These are phyloP conservation scores for Orthosia incerta DNA, from an alignment of 2,888 invertebrate genomes.

Conservation along the genomic window DNA sequence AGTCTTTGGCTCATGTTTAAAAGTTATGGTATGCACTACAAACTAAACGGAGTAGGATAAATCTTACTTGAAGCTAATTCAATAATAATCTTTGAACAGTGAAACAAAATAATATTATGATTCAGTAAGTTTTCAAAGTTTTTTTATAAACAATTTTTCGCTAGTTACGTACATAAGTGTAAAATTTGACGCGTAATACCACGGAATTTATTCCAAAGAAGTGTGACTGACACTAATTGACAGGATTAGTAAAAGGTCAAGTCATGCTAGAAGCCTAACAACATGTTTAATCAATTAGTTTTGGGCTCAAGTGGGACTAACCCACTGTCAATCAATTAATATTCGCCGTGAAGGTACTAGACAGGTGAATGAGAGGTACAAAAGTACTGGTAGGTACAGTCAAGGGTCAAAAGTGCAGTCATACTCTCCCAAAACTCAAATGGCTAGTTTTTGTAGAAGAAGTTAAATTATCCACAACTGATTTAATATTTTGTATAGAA, in stretches of 20 bases:
- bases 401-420: too few species aligned
- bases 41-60: neutral
- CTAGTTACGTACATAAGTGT: neutral
- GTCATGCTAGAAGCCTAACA: neutral
- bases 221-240: conserved; percentile 13
- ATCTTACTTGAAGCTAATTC: neutral
- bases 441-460: too few species aligned
- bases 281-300: conserved; percentile 10
- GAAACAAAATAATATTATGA: neutral
- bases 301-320: neutral
- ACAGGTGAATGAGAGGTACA: neutral
- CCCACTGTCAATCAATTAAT: neutral
- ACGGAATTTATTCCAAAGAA: neutral
- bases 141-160: too few species aligned
- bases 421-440: too few species aligned
- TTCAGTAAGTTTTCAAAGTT: neutral
- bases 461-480: too few species aligned
- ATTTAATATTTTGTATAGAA: too few species aligned
- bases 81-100: neutral
- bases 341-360: neutral
- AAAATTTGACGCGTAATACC: neutral
- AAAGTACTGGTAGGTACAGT: too few species aligned
- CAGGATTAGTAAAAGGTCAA: conserved; percentile 6
- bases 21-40: neutral
- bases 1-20: neutral